Evolutionary conservation across 2,797 vertebrate species (phyloP).

Genomic region (Muscicapa comitata): DNA sequence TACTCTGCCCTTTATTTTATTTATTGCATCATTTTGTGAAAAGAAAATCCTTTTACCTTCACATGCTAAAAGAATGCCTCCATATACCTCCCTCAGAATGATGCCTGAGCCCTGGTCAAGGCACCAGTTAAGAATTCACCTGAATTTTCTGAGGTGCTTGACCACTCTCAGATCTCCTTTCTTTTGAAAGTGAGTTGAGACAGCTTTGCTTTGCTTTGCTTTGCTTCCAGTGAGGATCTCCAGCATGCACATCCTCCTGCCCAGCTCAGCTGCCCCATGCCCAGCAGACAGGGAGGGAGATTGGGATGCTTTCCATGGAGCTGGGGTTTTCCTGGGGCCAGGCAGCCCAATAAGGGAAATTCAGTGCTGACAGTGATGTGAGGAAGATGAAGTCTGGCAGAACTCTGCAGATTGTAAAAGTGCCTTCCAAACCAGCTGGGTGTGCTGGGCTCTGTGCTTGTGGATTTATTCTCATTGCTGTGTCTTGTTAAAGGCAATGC

Average conservation of each 20-base stretch:
- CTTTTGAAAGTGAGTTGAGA: neutral
- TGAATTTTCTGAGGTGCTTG: neutral
- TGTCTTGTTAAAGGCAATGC: neutral
- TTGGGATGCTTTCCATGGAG: neutral
- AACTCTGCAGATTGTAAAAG: neutral
- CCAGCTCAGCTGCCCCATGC: too few species aligned
- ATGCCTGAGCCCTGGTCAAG: neutral
- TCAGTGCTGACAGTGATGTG: neutral
- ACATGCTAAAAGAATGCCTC: neutral
- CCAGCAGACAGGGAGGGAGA: neutral
- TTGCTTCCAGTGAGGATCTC: neutral
- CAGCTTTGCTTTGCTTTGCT: neutral
- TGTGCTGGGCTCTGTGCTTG: neutral
- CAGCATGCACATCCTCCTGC: neutral
- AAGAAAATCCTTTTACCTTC: neutral
- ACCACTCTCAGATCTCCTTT: neutral
- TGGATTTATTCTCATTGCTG: neutral
- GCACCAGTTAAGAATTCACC: neutral
- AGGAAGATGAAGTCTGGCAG: neutral
- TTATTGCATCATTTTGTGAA: neutral
- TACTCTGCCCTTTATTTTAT: neutral
- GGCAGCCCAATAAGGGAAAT: neutral
- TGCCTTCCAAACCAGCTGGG: neutral
- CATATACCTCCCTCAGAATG: neutral
- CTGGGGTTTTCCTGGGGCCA: too few species aligned